Conservation (phyloP, 1,140 invertebrate species). For the Drosophila pseudoananassae region DNA sequence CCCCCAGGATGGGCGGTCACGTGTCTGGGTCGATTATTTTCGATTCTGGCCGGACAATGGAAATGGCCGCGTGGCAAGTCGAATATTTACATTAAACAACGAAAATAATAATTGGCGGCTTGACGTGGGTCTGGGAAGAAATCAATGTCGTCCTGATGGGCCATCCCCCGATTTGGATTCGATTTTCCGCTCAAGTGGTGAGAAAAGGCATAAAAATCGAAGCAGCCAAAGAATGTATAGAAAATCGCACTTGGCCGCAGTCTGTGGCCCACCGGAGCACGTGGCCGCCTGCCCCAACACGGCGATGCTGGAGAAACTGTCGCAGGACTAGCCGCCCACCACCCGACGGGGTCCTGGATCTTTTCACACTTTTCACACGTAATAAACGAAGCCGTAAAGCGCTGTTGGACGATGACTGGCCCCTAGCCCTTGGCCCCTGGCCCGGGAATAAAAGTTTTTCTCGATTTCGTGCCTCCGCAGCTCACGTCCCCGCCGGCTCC, state of each 20-base stretch:
- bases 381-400: slow-evolving; percentile 80
- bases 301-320: slow-evolving; percentile 59
- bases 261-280: slow-evolving; percentile 62
- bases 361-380: slow-evolving; percentile 75
- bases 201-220: slow-evolving; percentile 39
- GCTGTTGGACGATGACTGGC: slow-evolving; percentile 57
- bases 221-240: slow-evolving; percentile 20
- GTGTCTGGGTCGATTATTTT: slow-evolving; percentile 45
- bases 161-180: slow-evolving; percentile 6
- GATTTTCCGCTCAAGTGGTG: slow-evolving; percentile 28
- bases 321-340: slow-evolving; percentile 38
- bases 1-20: slow-evolving; percentile 6
- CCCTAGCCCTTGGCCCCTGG: slow-evolving; percentile 13
- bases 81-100: slow-evolving; percentile 27
- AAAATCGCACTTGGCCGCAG: slow-evolving; percentile 61
- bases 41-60: slow-evolving; percentile 5
- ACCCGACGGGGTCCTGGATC: neutral
- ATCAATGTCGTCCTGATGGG: neutral
- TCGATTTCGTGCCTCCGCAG: slow-evolving; percentile 45
- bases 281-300: slow-evolving; percentile 62
- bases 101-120: slow-evolving; percentile 54
- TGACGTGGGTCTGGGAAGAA: neutral
- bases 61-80: slow-evolving; percentile 28
- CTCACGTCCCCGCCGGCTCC: slow-evolving; percentile 5
- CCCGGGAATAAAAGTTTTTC: slow-evolving; percentile 67